Evolutionary conservation across 2,113 vertebrate species (phyloP).

Genomic region (Ariopsis seemanni): DNA sequence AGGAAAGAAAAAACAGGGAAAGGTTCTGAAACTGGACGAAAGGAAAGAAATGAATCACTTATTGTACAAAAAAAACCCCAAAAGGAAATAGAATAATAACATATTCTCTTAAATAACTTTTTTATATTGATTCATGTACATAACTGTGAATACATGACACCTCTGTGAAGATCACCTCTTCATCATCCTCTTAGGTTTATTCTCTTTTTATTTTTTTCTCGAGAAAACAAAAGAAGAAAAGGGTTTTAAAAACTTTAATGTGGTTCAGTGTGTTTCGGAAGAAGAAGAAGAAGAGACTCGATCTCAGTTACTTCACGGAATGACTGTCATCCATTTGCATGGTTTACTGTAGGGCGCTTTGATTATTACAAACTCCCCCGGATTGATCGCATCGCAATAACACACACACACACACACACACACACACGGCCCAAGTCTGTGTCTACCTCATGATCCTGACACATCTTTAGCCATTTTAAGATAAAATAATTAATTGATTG

Average conservation of each 20-base stretch:
- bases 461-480: slow-evolving; percentile 63
- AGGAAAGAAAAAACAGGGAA: slow-evolving; percentile 37
- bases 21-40: slow-evolving; percentile 31
- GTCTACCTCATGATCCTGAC: slow-evolving; percentile 88
- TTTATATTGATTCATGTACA: slow-evolving; percentile 84
- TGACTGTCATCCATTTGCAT: slow-evolving; percentile 65
- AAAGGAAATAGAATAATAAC: slow-evolving; percentile 58
- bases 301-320: slow-evolving; percentile 29
- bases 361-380: slow-evolving; percentile 45
- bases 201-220: slow-evolving; percentile 38
- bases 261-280: slow-evolving; percentile 62
- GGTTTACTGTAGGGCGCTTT: slow-evolving; percentile 72
- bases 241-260: slow-evolving; percentile 54
- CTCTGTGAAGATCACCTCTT: slow-evolving; percentile 61
- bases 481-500: slow-evolving; percentile 50
- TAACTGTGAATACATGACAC: slow-evolving; percentile 79
- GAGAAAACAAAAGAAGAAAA: slow-evolving; percentile 18
- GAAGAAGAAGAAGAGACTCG: slow-evolving; percentile 31
- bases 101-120: slow-evolving; percentile 71
- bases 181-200: slow-evolving; percentile 43
- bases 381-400: slow-evolving; percentile 78
- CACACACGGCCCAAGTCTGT: slow-evolving; percentile 70
- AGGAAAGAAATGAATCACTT: slow-evolving; percentile 62
- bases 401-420: slow-evolving; percentile 61
- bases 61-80: slow-evolving; percentile 70